Conservation (phyloP, 2,113 vertebrate species). For the Mobula hypostoma region DNA sequence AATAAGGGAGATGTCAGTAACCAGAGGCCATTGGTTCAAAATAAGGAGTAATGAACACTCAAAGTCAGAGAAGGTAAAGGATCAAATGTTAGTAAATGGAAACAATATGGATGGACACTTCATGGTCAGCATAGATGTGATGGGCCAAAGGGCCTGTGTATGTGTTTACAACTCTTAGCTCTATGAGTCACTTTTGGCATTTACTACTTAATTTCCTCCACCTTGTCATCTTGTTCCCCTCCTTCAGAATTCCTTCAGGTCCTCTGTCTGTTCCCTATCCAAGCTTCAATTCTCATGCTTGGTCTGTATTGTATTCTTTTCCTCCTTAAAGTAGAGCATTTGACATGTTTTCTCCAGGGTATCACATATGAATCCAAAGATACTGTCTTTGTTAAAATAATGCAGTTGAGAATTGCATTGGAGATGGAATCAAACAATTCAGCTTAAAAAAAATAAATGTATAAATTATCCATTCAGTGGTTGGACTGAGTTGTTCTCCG, state of each 20-base stretch:
- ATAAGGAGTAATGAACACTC: neutral
- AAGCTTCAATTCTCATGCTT: neutral
- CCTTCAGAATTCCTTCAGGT: neutral
- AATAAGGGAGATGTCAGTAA: neutral
- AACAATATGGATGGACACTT: no score
- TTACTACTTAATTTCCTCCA: neutral
- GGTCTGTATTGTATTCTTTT: no score
- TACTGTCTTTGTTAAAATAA: no score
- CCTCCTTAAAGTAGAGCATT: no score
- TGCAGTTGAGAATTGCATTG: no score
- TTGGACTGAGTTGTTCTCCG: no score
- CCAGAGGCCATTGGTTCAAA: neutral
- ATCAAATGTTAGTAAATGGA: no score
- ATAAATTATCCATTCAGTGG: neutral
- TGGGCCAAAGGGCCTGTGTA: neutral
- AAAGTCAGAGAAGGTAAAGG: no score
- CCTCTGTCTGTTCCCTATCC: neutral
- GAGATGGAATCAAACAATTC: no score
- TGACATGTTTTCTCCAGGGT: no score
- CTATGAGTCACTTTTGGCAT: neutral
- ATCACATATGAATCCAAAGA: neutral
- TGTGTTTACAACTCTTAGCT: neutral
- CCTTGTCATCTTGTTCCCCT: neutral
- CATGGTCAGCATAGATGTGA: no score
- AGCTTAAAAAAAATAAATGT: no score